These are phyloP conservation scores for Tragulus kanchil DNA, from an alignment of 2,113 vertebrate species.

Conservation along the genomic window DNA sequence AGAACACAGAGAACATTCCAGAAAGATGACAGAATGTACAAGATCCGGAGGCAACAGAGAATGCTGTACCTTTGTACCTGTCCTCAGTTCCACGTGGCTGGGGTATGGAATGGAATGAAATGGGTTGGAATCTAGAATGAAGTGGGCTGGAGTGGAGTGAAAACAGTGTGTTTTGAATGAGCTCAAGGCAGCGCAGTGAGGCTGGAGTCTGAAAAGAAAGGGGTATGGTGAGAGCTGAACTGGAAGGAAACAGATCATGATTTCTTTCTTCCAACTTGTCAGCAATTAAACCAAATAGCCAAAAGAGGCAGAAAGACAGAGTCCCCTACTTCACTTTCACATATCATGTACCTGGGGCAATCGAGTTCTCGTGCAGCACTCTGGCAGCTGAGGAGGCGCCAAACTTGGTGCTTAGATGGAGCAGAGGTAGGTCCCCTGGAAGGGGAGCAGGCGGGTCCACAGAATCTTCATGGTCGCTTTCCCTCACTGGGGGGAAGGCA, in stretches of 20 bases:
- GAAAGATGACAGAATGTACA: conserved; percentile 14
- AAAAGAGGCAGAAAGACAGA: not conserved
- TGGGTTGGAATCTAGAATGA: no score
- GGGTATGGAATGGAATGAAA: no score
- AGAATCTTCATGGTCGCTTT: not conserved
- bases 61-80: not conserved
- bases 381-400: not conserved
- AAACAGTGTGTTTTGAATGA: not conserved
- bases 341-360: not conserved
- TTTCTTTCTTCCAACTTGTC: not conserved
- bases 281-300: not conserved
- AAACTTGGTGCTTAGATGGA: not conserved
- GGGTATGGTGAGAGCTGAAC: not conserved
- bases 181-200: not conserved
- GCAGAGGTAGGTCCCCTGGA: not conserved
- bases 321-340: not conserved
- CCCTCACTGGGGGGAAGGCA: not conserved
- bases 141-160: not conserved
- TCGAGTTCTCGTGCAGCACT: not conserved
- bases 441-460: not conserved
- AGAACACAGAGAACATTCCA: conserved; percentile 25
- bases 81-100: not conserved
- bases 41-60: not conserved
- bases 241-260: not conserved
- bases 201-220: not conserved